These are phyloP conservation scores for Nemopilema nomurai DNA, from an alignment of 30 jellyfish, hydroid and myxozoan species.

Conservation along the genomic window DNA sequence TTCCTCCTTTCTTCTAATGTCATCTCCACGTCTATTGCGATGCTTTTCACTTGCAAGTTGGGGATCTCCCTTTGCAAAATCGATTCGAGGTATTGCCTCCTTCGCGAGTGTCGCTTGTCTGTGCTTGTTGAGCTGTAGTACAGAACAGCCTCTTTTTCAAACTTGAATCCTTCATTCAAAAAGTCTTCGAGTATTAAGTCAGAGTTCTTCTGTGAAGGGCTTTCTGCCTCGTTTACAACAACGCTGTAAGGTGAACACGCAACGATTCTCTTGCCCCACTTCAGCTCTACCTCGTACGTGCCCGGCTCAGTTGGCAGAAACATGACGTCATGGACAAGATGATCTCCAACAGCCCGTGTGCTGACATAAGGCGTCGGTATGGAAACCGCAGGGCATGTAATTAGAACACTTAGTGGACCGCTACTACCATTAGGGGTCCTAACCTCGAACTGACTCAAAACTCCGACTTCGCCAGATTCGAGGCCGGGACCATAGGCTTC, in stretches of 20 bases:
- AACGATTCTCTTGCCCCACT: constrained; percentile 77
- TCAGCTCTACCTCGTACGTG: constrained; percentile 81
- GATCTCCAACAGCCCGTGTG: constrained; percentile 64
- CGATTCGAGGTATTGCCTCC: constrained; percentile 49
- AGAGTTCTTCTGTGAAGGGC: not conserved
- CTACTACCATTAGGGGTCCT: constrained; percentile 68
- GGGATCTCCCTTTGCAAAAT: constrained; percentile 37
- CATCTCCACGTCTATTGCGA: constrained; percentile 77
- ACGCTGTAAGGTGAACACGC: constrained; percentile 82
- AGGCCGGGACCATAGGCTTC: constrained; percentile 84
- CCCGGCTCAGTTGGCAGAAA: constrained; percentile 97
- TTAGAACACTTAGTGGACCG: constrained; percentile 92
- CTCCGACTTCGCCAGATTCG: constrained; percentile 86
- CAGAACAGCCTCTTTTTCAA: constrained; percentile 52
- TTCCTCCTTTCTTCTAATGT: constrained; percentile 52
- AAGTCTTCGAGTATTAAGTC: constrained; percentile 10
- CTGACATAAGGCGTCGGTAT: constrained; percentile 90
- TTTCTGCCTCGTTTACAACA: constrained; percentile 60
- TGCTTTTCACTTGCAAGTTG: constrained; percentile 35
- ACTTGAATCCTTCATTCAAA: constrained; percentile 16
- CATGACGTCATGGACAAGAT: constrained; percentile 81
- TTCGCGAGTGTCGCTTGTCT: constrained; percentile 43
- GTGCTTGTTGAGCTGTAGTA: constrained; percentile 84
- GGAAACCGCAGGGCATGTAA: constrained; percentile 98
- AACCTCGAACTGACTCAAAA: constrained; percentile 76